Conservation (phyloP, 2,888 invertebrate genomes). For the Pollenia labialis region DNA sequence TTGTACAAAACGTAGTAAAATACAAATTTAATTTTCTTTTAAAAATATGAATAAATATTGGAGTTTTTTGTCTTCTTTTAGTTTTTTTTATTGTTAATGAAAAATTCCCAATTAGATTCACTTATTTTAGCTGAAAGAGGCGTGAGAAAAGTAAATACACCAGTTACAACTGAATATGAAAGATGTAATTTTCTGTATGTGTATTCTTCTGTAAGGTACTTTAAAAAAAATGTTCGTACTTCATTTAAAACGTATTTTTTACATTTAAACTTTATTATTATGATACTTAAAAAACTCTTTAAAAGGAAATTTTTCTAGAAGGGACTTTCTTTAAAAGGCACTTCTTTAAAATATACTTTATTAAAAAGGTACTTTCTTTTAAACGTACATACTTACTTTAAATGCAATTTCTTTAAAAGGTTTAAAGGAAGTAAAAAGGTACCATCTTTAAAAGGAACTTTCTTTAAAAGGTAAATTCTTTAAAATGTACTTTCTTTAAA, state of each 20-base stretch:
- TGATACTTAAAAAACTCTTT: not conserved
- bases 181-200: not conserved
- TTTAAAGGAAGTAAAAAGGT: too few species aligned
- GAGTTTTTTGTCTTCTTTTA: conserved; percentile 40
- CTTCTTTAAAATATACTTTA: too few species aligned
- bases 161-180: not conserved
- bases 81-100: conserved; percentile 60
- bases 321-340: not conserved
- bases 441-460: not conserved
- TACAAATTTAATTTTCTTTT: conserved; percentile 32
- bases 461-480: not conserved
- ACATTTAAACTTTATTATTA: too few species aligned
- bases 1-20: conserved; percentile 26
- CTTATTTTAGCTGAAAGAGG: conserved; percentile 71
- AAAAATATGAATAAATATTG: conserved; percentile 44
- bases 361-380: too few species aligned
- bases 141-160: conserved; percentile 72
- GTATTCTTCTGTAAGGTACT: not conserved
- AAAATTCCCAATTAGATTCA: conserved; percentile 74
- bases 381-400: too few species aligned
- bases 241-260: not conserved
- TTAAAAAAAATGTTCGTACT: not conserved
- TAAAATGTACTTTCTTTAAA: too few species aligned
- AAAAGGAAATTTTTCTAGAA: too few species aligned
- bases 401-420: too few species aligned